Evolutionary conservation across 2,797 vertebrate genomes (phyloP).

Genomic region (Picus viridis): DNA sequence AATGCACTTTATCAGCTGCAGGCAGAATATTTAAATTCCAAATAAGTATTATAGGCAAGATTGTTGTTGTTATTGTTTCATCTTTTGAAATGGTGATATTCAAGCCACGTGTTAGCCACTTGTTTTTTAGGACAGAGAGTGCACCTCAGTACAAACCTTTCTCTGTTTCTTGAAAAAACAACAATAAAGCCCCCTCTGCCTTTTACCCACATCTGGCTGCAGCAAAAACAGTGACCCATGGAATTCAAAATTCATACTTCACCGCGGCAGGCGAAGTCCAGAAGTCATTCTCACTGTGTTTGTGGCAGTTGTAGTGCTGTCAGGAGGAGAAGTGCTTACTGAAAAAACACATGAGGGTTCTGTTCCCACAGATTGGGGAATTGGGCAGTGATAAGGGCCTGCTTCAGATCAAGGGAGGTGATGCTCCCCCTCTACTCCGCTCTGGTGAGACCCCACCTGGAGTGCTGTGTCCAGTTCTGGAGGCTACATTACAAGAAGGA

Average conservation of each 20-base stretch:
- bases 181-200: slow-evolving; percentile 84
- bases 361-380: slow-evolving; percentile 71
- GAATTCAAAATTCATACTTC: slow-evolving; percentile 81
- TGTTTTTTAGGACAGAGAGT: slow-evolving; percentile 68
- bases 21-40: slow-evolving; percentile 79
- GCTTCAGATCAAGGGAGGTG: neutral
- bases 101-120: slow-evolving; percentile 82
- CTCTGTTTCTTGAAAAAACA: slow-evolving; percentile 86
- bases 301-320: slow-evolving; percentile 77
- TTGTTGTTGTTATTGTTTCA: slow-evolving; percentile 48
- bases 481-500: too few species aligned
- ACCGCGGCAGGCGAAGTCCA: slow-evolving; percentile 72
- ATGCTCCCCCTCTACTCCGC: too few species aligned
- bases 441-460: too few species aligned
- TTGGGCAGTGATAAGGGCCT: slow-evolving; percentile 65
- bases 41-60: neutral
- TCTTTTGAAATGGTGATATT: slow-evolving; percentile 77
- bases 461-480: too few species aligned
- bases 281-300: slow-evolving; percentile 78
- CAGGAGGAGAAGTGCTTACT: slow-evolving; percentile 79
- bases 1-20: slow-evolving; percentile 76
- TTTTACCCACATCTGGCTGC: slow-evolving; percentile 88
- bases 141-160: slow-evolving; percentile 79
- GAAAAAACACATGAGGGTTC: slow-evolving; percentile 78
- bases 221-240: slow-evolving; percentile 82